Percentiles rank a stretch among this genome's conserved stretches.
phyloP scores from a whole-genome alignment of 2,797 vertebrate genomes.

The Spinus olivaceus region DNA sequence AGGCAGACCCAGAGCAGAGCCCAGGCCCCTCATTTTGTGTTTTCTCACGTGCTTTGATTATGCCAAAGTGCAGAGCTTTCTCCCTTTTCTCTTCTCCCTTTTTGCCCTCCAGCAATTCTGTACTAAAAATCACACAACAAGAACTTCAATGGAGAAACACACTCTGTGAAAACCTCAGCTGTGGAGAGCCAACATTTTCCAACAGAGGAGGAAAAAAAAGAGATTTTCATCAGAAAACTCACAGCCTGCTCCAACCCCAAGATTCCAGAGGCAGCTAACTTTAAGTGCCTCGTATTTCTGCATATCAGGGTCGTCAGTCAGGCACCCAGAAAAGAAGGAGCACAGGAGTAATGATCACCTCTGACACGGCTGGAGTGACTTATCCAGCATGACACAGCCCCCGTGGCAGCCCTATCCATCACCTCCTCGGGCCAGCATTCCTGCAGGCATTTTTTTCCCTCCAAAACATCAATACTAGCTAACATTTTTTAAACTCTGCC shows the following conservation, averaged over 20 bases:
- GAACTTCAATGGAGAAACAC: background rate
- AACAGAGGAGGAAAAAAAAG: background rate
- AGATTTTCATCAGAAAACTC: background rate
- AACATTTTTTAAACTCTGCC: slow-evolving; percentile 27
- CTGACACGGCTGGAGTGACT: slow-evolving; percentile 33
- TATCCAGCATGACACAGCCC: background rate
- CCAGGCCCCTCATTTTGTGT: background rate
- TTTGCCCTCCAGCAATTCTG: background rate
- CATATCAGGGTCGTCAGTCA: slow-evolving; percentile 13
- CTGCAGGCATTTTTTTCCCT: background rate
- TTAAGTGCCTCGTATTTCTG: slow-evolving; percentile 46
- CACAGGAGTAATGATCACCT: slow-evolving; percentile 27
- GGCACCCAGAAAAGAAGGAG: background rate
- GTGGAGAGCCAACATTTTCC: background rate
- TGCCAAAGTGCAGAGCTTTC: background rate
- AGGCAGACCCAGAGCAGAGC: background rate
- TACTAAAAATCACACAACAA: background rate
- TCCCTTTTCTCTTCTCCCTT: background rate
- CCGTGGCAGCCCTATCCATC: background rate
- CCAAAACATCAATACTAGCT: slow-evolving; percentile 6
- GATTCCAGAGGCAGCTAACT: background rate
- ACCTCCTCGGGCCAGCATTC: background rate
- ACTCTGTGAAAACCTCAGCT: background rate
- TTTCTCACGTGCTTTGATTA: background rate
- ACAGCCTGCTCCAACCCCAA: background rate